Base-by-base conservation (phyloP, 2,113 vertebrate genomes). In the Lutjanus erythropterus region DNA sequence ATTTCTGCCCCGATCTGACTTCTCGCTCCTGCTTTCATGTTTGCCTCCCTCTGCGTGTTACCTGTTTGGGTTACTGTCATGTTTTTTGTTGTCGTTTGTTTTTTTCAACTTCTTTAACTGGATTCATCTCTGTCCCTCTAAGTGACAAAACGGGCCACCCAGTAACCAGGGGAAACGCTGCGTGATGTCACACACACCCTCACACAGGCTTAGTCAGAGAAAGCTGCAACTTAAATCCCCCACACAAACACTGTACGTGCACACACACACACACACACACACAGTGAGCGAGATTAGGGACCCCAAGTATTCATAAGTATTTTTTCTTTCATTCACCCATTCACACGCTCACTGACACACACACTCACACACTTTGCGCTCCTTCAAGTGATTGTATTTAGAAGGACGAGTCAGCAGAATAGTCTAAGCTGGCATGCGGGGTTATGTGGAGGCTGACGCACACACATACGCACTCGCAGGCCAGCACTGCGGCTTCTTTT, bases 371-470 rank as follows among this genome's bases (percentile, higher is more conserved):
- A 77, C 67, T 65, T 50, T 75, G 42, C 21, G 3, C 47, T 47
- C 60, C 84, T 83, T 84, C 68, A 87, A 79, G 76, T 83, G 71
- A 88, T 67, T 89, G 71, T 83, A 81, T 78, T 71, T 19, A 71
- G 68, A 89, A 56, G 9, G 78, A 68, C 49, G 44, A 90, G 80
- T 93, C 91, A 90, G 92, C 92, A 88, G 76, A 89, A 88, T 49
- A 69, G 84, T 79, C 74, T 83, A 78, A 87, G 81, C 86, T 85
- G 87, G 78, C 80, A 75, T 78, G 59, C 65, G n/a, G 79, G 78
- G 82, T 83, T 81, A 79, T 75, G 74, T 75, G 58, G 76, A 83
- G 72, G 69, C 71, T 89, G 79, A 74, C 39, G 65, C 31, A 64
- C 25, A 56, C 49, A 41, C 59, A 42, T 44, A 53, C 35, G 23